Percentiles rank a stretch among this genome's conserved stretches.
phyloP scores from a whole-genome alignment of 2,888 invertebrate species.

The Calliopum simillimum region DNA sequence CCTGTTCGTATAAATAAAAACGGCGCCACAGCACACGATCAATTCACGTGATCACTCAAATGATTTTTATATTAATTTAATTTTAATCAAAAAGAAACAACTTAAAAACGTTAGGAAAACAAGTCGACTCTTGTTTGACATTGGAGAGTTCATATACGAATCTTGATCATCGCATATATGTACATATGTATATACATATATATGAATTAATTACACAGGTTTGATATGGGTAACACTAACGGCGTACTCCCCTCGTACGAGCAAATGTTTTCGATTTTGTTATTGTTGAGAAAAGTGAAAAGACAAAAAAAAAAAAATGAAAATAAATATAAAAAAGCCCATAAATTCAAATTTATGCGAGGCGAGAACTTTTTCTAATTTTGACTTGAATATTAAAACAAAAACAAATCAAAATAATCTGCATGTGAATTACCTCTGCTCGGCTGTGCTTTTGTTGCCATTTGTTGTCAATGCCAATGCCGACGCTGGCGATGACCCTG shows the following conservation, averaged over 20 bases:
- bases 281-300: neutral
- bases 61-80: slow-evolving; percentile 20
- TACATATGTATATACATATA: no score
- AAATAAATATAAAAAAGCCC: neutral
- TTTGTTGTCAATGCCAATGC: slow-evolving; percentile 21
- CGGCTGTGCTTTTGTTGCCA: slow-evolving; percentile 26
- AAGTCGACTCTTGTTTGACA: neutral
- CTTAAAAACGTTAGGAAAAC: slow-evolving; percentile 12
- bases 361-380: neutral
- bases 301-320: neutral
- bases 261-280: no score
- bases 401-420: neutral
- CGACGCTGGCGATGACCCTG: slow-evolving; percentile 40
- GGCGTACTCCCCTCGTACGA: no score
- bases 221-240: no score
- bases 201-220: neutral
- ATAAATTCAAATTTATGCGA: neutral
- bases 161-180: neutral
- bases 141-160: neutral
- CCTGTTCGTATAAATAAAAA: neutral
- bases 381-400: neutral
- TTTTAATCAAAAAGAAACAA: slow-evolving; percentile 26
- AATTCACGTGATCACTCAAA: slow-evolving; percentile 42
- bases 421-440: slow-evolving; percentile 50
- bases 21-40: slow-evolving; percentile 30